Conservation (phyloP, 2,888 invertebrate genomes). For the Coelinius sp. region DNA sequence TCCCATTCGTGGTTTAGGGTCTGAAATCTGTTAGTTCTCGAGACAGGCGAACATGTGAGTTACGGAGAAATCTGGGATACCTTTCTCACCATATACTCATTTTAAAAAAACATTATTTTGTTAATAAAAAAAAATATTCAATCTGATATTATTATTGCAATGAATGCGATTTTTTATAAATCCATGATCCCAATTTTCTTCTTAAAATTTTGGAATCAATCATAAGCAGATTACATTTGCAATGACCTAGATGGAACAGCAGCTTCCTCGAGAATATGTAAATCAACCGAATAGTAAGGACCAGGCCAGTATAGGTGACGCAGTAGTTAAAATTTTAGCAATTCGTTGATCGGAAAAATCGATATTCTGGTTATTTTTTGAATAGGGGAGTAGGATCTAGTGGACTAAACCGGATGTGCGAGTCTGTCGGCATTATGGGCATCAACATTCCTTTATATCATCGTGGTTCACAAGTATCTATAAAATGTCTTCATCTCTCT, state of each 20-base stretch:
- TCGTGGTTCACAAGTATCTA: not conserved
- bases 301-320: constrained; percentile 53
- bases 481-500: not conserved
- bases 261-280: constrained; percentile 52
- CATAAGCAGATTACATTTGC: too few relatives aligned
- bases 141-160: too few relatives aligned
- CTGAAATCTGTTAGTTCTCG: constrained; percentile 59
- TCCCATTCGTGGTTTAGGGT: constrained; percentile 53
- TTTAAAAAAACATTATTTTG: too few relatives aligned
- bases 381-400: constrained; percentile 61
- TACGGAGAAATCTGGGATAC: too few relatives aligned
- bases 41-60: constrained; percentile 60
- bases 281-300: constrained; percentile 55
- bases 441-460: not conserved
- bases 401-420: not conserved
- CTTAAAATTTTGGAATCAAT: too few relatives aligned
- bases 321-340: constrained; percentile 49
- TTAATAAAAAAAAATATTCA: too few relatives aligned
- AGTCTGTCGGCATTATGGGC: not conserved
- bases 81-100: constrained; percentile 1
- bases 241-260: not conserved
- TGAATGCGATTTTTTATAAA: too few relatives aligned
- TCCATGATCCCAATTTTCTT: too few relatives aligned
- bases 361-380: constrained; percentile 62
- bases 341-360: constrained; percentile 51